A percentile compares a stretch with the other conserved stretches of the same genome.
phyloP scores from a whole-genome alignment of 2,113 vertebrate genomes.

The Notiomystis cincta region DNA sequence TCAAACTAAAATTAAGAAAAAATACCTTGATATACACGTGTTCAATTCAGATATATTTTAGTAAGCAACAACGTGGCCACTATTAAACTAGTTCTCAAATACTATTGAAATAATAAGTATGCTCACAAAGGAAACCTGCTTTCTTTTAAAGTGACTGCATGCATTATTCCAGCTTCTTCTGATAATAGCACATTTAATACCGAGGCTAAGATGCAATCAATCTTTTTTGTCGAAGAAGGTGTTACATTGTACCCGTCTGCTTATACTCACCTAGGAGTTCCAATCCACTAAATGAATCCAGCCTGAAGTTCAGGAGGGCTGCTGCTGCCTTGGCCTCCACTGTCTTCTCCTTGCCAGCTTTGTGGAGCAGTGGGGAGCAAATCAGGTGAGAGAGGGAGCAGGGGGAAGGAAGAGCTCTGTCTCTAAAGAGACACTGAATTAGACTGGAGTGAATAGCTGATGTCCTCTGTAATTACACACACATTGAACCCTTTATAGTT shows the following conservation, averaged over 20 bases:
- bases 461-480: slow-evolving; percentile 71
- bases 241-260: neutral
- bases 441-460: slow-evolving; percentile 53
- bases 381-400: neutral
- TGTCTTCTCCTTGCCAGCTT: neutral
- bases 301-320: neutral
- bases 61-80: slow-evolving; percentile 60
- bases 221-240: slow-evolving; percentile 43
- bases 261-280: slow-evolving; percentile 4
- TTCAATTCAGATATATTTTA: slow-evolving; percentile 62
- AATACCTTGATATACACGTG: slow-evolving; percentile 31
- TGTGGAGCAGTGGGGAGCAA: neutral
- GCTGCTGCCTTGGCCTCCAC: neutral
- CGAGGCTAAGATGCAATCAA: slow-evolving; percentile 57
- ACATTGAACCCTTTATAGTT: slow-evolving; percentile 71
- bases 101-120: slow-evolving; percentile 61
- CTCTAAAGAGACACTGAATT: slow-evolving; percentile 53
- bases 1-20: slow-evolving; percentile 59
- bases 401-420: neutral
- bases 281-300: neutral
- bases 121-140: slow-evolving; percentile 51
- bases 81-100: slow-evolving; percentile 64
- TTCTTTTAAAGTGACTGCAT: slow-evolving; percentile 58
- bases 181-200: slow-evolving; percentile 60
- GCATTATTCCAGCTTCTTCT: slow-evolving; percentile 64